A percentile compares a stretch with the other conserved stretches of the same genome.
Conservation (phyloP, 1,140 invertebrate species). For the Calycopis cecrops region DNA sequence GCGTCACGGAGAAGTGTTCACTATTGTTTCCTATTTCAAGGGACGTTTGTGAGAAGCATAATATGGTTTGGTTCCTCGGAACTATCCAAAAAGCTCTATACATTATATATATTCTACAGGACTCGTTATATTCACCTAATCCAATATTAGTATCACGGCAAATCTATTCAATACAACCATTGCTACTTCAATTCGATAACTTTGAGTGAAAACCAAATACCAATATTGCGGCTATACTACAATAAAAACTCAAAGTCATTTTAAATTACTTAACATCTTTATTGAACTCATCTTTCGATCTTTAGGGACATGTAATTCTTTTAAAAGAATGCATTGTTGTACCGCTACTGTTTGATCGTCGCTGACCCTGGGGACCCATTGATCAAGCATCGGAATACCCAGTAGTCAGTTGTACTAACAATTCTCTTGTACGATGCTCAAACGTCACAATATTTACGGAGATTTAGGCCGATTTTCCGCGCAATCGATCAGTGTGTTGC, state of each 20-base stretch:
- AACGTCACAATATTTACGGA: constrained; percentile 68
- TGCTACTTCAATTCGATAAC: not conserved
- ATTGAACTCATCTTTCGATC: constrained; percentile 3
- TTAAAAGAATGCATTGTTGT: constrained; percentile 26
- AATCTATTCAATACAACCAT: too few relatives aligned
- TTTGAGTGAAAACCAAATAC: too few relatives aligned
- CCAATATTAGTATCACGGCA: too few relatives aligned
- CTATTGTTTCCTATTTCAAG: too few relatives aligned
- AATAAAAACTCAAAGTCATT: not conserved
- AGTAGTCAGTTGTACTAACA: constrained; percentile 43
- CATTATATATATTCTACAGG: too few relatives aligned
- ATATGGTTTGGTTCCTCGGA: too few relatives aligned
- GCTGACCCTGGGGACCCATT: constrained; percentile 53
- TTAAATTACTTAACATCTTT: constrained; percentile 15
- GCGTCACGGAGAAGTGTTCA: too few relatives aligned
- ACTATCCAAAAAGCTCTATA: too few relatives aligned
- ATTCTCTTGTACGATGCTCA: constrained; percentile 62
- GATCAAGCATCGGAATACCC: constrained; percentile 46
- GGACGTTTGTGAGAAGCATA: too few relatives aligned
- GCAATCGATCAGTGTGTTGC: constrained; percentile 55
- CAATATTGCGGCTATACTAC: too few relatives aligned
- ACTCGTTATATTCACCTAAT: too few relatives aligned
- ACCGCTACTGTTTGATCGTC: constrained; percentile 36
- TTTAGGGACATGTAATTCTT: constrained; percentile 10
- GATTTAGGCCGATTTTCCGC: constrained; percentile 58